Evolutionary conservation across 1,140 invertebrate species (phyloP), one percentile per base, ranked within the genome.

Genomic region (Leguminivora glycinivorella): DNA sequence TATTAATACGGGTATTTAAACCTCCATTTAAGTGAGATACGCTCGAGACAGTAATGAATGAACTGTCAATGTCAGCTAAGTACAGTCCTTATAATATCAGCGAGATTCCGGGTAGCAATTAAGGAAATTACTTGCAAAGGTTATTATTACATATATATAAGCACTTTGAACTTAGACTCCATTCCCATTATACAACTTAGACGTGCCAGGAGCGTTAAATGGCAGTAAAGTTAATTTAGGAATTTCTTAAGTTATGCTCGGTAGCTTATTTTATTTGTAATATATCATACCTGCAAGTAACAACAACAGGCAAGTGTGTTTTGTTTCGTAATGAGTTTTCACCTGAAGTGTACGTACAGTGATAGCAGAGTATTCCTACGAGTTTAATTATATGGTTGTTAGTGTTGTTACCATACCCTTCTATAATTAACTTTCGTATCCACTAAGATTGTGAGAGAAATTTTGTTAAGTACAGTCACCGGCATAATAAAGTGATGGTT

Each of bases 161-260:
- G 47, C 5, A 52, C 19, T 19, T 52, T 52, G 14, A 52, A 52
- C 47, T 52, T 52, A 52, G 9, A 9, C 19, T 52, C 19, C 19
- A 22, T 52, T 52, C 47, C 47, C 47, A 52, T 52, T 52, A 52
- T 52, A 52, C 47, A 52, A 52, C 47, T 52, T 52, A 52, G 47
- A 52, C 47, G 47, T 22, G 47, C 47, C 47, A 52, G 17, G 22
- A 52, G 47, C 47, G 7, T 22, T 52, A 52, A 52, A 52, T 52
- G 47, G 47, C 17, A 52, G 47, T 7, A 52, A 52, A 52, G 47
- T 52, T 52, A 52, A 52, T 52, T 52, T 52, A 52, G 47, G 47
- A 22, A 52, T 19, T 52, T 52, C 7, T 22, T 52, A 22, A 52
- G 47, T 52, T 52, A 52, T 52, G 19, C 47, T 52, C 47, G 47